A percentile compares a stretch with the other conserved stretches of the same genome.
Conservation (phyloP, 2,797 vertebrate species). For the Bryconaethiops microstoma region DNA sequence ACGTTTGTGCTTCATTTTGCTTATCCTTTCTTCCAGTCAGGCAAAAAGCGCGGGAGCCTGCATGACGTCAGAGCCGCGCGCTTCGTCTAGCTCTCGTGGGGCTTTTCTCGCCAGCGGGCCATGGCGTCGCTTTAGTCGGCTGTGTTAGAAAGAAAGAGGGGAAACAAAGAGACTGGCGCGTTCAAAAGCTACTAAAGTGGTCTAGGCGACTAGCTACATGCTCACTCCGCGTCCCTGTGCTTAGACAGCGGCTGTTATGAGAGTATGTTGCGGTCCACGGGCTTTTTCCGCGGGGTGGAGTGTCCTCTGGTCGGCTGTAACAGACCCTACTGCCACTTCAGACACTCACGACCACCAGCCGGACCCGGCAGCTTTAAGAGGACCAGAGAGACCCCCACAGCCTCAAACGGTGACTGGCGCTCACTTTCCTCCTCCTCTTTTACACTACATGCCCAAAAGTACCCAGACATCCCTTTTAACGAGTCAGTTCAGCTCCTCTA, state of each 20-base stretch:
- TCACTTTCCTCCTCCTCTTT: neutral
- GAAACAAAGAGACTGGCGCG: neutral
- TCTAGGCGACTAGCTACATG: neutral
- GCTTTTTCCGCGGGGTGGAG: constrained; percentile 94
- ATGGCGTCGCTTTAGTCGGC: constrained; percentile 38
- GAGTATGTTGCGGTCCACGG: constrained; percentile 91
- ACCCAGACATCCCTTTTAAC: neutral
- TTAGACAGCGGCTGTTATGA: constrained; percentile 69
- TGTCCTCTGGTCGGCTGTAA: constrained; percentile 90
- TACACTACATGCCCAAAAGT: neutral
- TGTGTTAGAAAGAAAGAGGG: constrained; percentile 13
- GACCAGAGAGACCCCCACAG: constrained; percentile 58
- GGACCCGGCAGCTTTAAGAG: constrained; percentile 66
- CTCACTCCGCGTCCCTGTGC: neutral
- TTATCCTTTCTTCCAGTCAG: neutral
- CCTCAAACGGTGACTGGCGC: constrained; percentile 69
- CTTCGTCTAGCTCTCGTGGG: neutral
- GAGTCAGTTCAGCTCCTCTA: neutral
- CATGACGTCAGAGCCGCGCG: constrained; percentile 29
- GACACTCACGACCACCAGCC: constrained; percentile 79
- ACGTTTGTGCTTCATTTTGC: no score
- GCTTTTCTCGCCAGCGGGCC: neutral
- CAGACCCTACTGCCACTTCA: constrained; percentile 96
- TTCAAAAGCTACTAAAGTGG: neutral
- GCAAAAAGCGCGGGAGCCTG: neutral